Evolutionary conservation across 2,888 invertebrate genomes (phyloP), one percentile per base, ranked within the genome.

Genomic region (Nymphalis urticae): DNA sequence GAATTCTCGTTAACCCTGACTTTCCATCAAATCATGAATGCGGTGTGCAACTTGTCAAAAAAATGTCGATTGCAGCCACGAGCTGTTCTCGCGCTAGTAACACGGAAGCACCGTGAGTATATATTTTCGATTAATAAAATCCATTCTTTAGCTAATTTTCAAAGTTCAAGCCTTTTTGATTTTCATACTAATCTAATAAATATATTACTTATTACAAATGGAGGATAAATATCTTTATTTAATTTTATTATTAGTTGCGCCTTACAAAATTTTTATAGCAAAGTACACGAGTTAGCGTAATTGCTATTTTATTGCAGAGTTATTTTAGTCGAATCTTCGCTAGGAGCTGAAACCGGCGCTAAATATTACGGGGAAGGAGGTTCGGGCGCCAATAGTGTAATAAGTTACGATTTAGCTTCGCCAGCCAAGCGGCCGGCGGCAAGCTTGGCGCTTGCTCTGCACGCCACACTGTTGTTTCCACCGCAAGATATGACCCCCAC

Each of bases 91-190:
- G 89, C 4, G 77, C 81, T 8, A 82, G 80, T 19, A 80, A 79
- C 36, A 75, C 88, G 61, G 87, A 87, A 0, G 78, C 76, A 2
- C 89, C 92, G 92, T 92, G 77, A 87, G 90, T 78, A 19, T 0
- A 13, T 10, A 13, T 42, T 10, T 10, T 42, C 6, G 27, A 32
- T 32, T 32, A 32, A 32, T 32, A 32, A 42, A 42, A 13, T 42
- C 42, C 42, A 3, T 4, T 42, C 13, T 13, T 42, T 42, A 42
- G 27, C 27, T 32, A 6, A 32, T 32, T 32, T 32, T 32, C 6
- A 0, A 32, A 6, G 27, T 6, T 32, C 5, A 32, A 32, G 27
- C 27, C 5, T 6, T 6, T 6, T 32, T 32, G 27, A 32, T 32
- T 32, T 5, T 32, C 6, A 32, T 32, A 32, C 6, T 32, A 13